Conservation (phyloP, 2,113 vertebrate species). For the Trogon surrucura region DNA sequence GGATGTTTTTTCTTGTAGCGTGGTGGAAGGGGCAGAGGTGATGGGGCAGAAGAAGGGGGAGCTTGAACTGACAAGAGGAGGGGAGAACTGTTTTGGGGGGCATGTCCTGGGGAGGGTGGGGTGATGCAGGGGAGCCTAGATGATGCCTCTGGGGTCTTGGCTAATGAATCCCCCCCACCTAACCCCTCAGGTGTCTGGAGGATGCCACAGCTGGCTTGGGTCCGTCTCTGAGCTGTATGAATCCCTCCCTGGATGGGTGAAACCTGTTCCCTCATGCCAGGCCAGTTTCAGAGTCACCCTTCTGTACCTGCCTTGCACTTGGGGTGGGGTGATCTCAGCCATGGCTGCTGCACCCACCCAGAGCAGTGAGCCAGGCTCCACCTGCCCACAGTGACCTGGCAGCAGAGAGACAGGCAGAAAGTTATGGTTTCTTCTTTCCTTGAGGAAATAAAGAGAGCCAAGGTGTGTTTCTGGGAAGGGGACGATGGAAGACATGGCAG, state of each 20-base stretch:
- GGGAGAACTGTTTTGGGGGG: not conserved
- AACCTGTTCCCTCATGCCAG: not conserved
- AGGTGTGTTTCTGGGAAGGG: not conserved
- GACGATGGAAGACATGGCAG: not conserved
- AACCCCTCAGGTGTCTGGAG: not conserved
- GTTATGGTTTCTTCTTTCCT: not conserved
- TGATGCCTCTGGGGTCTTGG: not conserved
- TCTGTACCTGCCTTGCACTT: not conserved
- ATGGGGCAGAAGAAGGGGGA: not conserved
- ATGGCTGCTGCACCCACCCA: accelerated
- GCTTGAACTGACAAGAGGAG: not conserved
- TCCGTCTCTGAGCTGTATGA: not conserved
- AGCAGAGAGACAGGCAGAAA: not conserved
- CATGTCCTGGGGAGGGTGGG: not conserved
- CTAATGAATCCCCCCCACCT: accelerated
- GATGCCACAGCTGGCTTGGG: not conserved
- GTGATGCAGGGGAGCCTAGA: not conserved
- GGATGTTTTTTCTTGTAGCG: not conserved
- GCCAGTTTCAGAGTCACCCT: not conserved
- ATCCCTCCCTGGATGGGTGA: not conserved
- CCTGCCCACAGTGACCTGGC: accelerated
- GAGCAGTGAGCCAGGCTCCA: not conserved
- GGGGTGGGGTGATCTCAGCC: not conserved
- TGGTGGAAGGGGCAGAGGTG: not conserved
- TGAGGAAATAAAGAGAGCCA: not conserved